phyloP scores from a whole-genome alignment of 2,113 vertebrate genomes.

The Delphinapterus leucas region DNA sequence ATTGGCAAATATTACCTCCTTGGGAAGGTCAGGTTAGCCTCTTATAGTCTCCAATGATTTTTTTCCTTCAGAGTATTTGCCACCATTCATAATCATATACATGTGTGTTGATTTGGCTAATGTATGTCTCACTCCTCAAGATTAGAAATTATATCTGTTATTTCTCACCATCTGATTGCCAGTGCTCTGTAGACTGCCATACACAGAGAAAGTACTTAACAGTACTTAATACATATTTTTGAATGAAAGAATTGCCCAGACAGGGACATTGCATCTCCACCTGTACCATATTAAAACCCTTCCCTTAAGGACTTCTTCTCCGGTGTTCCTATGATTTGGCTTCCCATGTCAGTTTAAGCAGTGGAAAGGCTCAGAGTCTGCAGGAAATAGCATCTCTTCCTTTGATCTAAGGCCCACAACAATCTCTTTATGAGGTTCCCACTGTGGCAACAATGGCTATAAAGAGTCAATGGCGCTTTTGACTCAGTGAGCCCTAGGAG shows the following conservation, averaged over 20 bases:
- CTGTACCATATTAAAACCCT: background rate
- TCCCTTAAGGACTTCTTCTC: background rate
- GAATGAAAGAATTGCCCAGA: background rate
- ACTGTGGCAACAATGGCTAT: background rate
- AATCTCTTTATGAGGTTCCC: background rate
- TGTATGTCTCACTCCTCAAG: background rate
- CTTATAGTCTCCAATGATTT: background rate
- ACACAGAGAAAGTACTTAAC: background rate
- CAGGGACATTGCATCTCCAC: background rate
- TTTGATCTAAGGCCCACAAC: background rate
- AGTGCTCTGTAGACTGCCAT: background rate
- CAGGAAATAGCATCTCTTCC: background rate
- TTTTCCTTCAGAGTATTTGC: background rate
- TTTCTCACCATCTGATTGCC: background rate
- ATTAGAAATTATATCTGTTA: background rate
- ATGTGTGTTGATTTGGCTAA: background rate
- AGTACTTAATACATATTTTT: background rate
- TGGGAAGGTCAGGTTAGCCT: background rate
- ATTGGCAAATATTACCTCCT: background rate
- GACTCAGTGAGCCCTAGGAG: background rate
- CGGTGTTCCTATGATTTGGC: background rate
- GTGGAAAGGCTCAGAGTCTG: background rate
- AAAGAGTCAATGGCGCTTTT: constrained; percentile 5
- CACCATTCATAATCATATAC: background rate
- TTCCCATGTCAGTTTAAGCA: background rate